phyloP scores from a whole-genome alignment of 1,140 invertebrate genomes.

The Conopomorpha cramerella region DNA sequence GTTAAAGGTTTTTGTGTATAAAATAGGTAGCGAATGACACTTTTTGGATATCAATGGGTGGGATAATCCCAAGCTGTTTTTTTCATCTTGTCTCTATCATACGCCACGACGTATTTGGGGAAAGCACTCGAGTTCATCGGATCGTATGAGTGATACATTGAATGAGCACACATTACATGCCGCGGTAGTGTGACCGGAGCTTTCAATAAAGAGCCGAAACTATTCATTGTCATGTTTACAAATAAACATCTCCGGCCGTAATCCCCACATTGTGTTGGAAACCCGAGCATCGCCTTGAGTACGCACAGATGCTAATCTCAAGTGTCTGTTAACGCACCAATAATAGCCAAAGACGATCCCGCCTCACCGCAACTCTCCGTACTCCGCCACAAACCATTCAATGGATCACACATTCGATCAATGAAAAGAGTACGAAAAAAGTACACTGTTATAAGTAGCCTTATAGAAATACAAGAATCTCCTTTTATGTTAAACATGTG shows the following conservation, averaged over 20 bases:
- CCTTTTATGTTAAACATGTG: no score
- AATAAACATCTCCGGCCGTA: conserved; percentile 53
- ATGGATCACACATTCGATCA: conserved; percentile 28
- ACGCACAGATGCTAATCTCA: conserved; percentile 58
- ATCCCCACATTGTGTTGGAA: conserved; percentile 47
- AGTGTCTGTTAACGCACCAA: conserved; percentile 52
- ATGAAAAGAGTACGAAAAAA: no score
- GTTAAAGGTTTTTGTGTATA: no score
- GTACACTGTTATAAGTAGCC: no score
- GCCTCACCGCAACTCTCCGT: conserved; percentile 33
- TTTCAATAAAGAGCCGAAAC: conserved; percentile 27
- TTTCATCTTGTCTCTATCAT: no score
- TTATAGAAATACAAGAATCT: no score
- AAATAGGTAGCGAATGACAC: no score
- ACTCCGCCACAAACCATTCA: conserved; percentile 24
- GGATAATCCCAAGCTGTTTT: no score
- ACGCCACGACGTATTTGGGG: no score
- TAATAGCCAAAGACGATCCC: conserved; percentile 38
- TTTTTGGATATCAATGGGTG: no score
- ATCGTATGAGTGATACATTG: conserved; percentile 36
- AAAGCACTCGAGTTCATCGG: conserved; percentile 39
- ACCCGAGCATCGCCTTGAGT: conserved; percentile 34
- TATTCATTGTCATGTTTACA: conserved; percentile 54
- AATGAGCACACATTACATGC: conserved; percentile 39
- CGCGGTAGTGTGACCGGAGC: conserved; percentile 21